A percentile compares a stretch with the other conserved stretches of the same genome.
phyloP scores from a whole-genome alignment of 2,888 invertebrate species.

The Polietes domitor region DNA sequence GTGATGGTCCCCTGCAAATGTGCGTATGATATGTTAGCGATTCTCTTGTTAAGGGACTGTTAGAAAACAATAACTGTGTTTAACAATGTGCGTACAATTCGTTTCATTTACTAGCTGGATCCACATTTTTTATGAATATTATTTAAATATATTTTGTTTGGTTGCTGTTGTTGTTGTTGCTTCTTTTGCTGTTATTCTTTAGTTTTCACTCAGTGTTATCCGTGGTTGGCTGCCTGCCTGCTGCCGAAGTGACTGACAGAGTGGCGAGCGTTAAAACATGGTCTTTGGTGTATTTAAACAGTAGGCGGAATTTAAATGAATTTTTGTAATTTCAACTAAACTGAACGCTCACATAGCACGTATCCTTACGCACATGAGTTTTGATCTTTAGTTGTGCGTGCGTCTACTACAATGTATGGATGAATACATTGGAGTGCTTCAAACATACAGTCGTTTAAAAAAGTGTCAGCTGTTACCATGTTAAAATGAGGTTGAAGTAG shows the following conservation, averaged over 20 bases:
- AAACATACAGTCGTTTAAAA: no score
- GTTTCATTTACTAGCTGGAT: slow-evolving; percentile 32
- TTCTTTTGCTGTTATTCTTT: slow-evolving; percentile 24
- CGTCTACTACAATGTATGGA: neutral
- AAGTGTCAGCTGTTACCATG: no score
- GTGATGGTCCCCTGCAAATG: neutral
- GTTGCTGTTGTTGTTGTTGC: neutral
- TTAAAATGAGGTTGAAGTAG: no score
- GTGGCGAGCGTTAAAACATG: slow-evolving; percentile 11
- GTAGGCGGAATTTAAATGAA: slow-evolving; percentile 45
- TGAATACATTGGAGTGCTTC: neutral
- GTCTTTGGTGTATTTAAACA: slow-evolving; percentile 38
- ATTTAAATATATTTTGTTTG: slow-evolving; percentile 25
- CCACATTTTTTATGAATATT: slow-evolving; percentile 27
- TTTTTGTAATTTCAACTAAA: slow-evolving; percentile 33
- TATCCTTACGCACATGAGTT: neutral
- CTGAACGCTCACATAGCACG: neutral
- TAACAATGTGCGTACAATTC: slow-evolving; percentile 43
- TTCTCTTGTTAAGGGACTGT: slow-evolving; percentile 36
- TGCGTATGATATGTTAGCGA: slow-evolving; percentile 22
- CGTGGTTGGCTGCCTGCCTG: neutral
- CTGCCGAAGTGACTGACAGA: neutral
- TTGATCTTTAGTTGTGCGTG: neutral
- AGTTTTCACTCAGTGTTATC: neutral
- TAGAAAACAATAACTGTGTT: slow-evolving; percentile 34